Conservation (phyloP, 2,113 vertebrate genomes). For the Ariopsis seemanni region DNA sequence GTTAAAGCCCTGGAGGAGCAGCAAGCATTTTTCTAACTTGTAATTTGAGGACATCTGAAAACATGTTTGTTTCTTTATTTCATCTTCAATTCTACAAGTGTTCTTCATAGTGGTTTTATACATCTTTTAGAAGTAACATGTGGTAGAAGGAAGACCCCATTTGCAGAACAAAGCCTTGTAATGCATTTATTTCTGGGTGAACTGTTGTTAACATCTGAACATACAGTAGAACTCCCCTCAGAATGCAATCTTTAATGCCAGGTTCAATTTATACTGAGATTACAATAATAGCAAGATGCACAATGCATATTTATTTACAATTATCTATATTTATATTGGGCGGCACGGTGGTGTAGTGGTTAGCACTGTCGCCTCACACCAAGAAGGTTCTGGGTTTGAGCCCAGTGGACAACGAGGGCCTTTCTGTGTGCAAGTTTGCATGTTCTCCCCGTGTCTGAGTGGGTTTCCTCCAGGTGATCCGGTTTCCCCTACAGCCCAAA, state of each 20-base stretch:
- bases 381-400: no score
- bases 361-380: no score
- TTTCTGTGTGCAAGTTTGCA: no score
- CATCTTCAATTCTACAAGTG: not conserved
- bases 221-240: conserved; percentile 20
- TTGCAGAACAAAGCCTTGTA: conserved; percentile 24
- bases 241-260: conserved; percentile 13
- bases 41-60: conserved; percentile 3
- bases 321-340: no score
- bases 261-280: conserved; percentile 40
- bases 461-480: no score
- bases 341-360: no score
- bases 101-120: not conserved
- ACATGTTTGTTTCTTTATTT: not conserved
- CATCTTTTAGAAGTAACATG: not conserved
- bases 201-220: conserved; percentile 36
- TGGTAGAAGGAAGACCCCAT: conserved; percentile 6
- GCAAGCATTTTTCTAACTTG: not conserved
- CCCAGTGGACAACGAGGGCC: no score
- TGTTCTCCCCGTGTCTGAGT: no score
- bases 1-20: not conserved
- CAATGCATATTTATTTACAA: not conserved
- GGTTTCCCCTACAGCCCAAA: no score
- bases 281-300: conserved; percentile 21
- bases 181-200: conserved; percentile 31